Conservation (phyloP, 2,888 invertebrate species). For the Lamellibrachia satsuma region DNA sequence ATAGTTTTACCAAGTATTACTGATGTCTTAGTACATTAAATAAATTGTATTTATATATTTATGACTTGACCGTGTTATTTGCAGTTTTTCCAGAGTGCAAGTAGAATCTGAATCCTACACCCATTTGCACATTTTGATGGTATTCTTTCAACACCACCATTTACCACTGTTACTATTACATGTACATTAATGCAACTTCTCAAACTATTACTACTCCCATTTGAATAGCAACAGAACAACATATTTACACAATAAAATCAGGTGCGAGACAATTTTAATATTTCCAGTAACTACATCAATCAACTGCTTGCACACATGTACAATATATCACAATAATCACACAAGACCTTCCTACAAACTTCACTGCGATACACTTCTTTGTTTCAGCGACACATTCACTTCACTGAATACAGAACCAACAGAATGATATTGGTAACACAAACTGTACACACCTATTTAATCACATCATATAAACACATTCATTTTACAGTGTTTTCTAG, state of each 20-base stretch:
- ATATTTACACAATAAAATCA: neutral
- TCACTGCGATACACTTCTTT: neutral
- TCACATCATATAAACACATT: neutral
- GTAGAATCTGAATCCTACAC: too few species aligned
- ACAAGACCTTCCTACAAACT: neutral
- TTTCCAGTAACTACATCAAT: slow-evolving; percentile 4
- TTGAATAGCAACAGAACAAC: neutral
- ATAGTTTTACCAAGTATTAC: too few species aligned
- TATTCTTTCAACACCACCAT: too few species aligned
- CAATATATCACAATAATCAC: neutral
- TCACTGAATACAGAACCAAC: neutral
- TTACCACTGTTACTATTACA: too few species aligned
- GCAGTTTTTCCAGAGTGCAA: too few species aligned
- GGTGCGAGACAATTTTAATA: slow-evolving; percentile 5
- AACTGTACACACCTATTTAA: neutral
- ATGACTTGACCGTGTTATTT: too few species aligned
- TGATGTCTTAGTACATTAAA: too few species aligned
- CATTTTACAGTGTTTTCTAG: neutral
- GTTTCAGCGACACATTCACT: neutral
- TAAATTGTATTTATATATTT: too few species aligned
- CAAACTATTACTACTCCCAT: neutral
- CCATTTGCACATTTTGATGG: too few species aligned
- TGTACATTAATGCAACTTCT: neutral
- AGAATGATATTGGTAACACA: neutral
- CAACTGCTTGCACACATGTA: neutral